Conservation (phyloP, 2,888 invertebrate species). For the Ectropis crepuscularia region DNA sequence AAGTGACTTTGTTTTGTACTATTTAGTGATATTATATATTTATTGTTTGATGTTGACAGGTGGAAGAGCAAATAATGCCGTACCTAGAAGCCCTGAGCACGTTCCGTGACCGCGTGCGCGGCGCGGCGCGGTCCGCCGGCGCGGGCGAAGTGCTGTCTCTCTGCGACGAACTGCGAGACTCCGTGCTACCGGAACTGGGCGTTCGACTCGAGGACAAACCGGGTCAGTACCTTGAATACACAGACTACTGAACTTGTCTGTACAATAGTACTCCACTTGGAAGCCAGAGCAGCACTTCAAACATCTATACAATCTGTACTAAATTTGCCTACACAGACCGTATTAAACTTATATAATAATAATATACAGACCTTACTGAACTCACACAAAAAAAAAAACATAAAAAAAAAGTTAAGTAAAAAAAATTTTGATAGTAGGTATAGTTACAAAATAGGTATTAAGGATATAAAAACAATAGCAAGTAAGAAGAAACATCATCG, state of each 20-base stretch:
- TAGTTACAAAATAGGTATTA: too few relatives aligned
- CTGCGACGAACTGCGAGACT: slow-evolving; percentile 95
- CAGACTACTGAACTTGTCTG: neutral
- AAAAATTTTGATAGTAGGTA: too few relatives aligned
- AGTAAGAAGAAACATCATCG: too few relatives aligned
- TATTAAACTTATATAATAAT: too few relatives aligned
- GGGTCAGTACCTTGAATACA: slow-evolving; percentile 63
- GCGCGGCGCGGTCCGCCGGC: slow-evolving; percentile 72
- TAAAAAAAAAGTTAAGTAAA: too few relatives aligned
- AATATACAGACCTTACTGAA: too few relatives aligned
- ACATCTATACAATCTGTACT: too few relatives aligned
- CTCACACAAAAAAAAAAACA: too few relatives aligned
- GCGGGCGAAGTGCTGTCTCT: slow-evolving; percentile 89
- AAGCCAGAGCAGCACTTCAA: too few relatives aligned
- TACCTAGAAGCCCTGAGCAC: slow-evolving; percentile 93
- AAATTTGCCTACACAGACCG: neutral
- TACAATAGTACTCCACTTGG: neutral
- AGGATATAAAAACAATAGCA: too few relatives aligned
- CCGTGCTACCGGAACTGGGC: slow-evolving; percentile 94
- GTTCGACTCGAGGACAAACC: slow-evolving; percentile 97
- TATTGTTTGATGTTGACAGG: slow-evolving; percentile 59
- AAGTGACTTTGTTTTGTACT: too few relatives aligned
- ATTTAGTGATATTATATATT: too few relatives aligned
- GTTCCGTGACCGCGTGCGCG: slow-evolving; percentile 88
- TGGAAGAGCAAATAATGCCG: slow-evolving; percentile 94